Conservation (phyloP, 2,888 invertebrate species). For the Dorcus parallelipipedus region DNA sequence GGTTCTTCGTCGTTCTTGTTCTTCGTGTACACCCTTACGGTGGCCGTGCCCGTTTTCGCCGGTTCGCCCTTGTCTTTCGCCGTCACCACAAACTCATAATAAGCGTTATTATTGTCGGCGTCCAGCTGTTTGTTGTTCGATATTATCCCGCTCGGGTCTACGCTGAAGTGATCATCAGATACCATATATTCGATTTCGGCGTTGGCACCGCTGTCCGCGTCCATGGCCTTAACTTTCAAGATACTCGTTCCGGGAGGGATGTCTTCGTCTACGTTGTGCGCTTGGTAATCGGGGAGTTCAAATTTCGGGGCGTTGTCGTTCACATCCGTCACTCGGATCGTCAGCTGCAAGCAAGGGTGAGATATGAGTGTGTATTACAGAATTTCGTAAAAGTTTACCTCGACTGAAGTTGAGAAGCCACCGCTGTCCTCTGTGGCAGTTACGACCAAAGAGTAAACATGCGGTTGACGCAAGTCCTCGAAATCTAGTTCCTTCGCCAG, state of each 20-base stretch:
- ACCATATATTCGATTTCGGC: conserved; percentile 92
- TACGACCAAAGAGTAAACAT: conserved; percentile 87
- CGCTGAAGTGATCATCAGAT: conserved; percentile 90
- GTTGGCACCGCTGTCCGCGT: conserved; percentile 91
- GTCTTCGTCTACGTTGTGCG: conserved; percentile 94
- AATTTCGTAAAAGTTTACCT: conserved; percentile 56
- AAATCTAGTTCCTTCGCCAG: conserved; percentile 94
- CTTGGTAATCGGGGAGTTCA: conserved; percentile 94
- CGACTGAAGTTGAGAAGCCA: conserved; percentile 91
- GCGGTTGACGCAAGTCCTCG: conserved; percentile 91
- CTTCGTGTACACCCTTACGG: conserved; percentile 93
- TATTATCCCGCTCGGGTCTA: conserved; percentile 89
- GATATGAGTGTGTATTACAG: neutral
- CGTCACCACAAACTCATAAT: conserved; percentile 91
- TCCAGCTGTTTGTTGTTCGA: conserved; percentile 90
- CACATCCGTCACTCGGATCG: conserved; percentile 91
- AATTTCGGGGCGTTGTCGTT: conserved; percentile 98
- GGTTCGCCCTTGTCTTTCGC: conserved; percentile 95
- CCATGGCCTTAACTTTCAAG: conserved; percentile 91
- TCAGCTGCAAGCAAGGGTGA: conserved; percentile 62
- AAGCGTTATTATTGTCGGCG: conserved; percentile 94
- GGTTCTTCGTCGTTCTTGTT: conserved; percentile 98
- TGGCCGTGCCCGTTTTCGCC: conserved; percentile 87
- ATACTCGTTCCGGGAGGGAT: conserved; percentile 89
- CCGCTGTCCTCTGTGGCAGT: conserved; percentile 97